Evolutionary conservation across 2,113 vertebrate genomes (phyloP), one percentile per base, ranked within the genome.

Genomic region (Corythornis vintsioides): DNA sequence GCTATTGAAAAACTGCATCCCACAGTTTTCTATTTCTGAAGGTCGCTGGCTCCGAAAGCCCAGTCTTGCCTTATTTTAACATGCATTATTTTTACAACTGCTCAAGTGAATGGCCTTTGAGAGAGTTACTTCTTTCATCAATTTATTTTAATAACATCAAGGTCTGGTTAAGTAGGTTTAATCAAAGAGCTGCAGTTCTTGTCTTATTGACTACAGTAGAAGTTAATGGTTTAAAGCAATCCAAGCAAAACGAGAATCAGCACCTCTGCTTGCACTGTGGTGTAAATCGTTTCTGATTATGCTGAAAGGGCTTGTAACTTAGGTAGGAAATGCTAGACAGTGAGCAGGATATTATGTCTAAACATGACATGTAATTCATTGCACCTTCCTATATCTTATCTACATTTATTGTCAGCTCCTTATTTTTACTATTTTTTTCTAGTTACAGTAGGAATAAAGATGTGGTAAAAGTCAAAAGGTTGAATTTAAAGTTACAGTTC

Each of bases 381-480:
- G 70, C 63, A 63, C 63, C 94, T 93, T 92, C 74, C 78, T 67
- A 16, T 77, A 63, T 50, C 73, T 93, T 61, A 57, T 28, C 10
- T 26, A 81, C 63, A 38, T 80, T 65, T 78, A 73, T 38, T 80
- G 86, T 82, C 42, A 87, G 57, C 7, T 86, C 6, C 47, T 29
- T 74, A 83, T 85, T 67, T 64, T 42, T 8, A 11, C 12, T 83
- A 83, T 52, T 86, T 86, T 52, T 64, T 25, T 10, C 24, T 42
- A 40, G 22, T 57, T 93, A 42, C 52, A 82, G 40, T 33, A 91
- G 65, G 65, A 89, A 92, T 53, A 63, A 89, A 94, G 70, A 93
- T 67, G 38, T 52, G 47, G 55, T 65, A 70, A 73, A 97, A 97
- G 94, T 95, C 91, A 88, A 83, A 97, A 95, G 84, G 86, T 75